Evolutionary conservation across 2,797 vertebrate species (phyloP), one percentile per base, ranked within the genome.

Genomic region (Acomys russatus): DNA sequence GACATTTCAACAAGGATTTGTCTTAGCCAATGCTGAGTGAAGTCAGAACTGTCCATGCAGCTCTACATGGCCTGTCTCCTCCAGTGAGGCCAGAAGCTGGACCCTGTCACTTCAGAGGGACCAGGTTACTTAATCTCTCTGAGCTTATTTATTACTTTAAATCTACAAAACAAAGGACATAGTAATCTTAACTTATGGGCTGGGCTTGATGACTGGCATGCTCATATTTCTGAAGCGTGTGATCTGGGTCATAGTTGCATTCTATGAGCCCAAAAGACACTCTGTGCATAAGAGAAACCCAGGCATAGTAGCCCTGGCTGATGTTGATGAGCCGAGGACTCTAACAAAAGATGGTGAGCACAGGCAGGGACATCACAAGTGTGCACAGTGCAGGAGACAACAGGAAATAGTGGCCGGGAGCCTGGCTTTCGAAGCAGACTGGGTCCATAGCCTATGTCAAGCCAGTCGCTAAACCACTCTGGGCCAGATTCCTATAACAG

Each of bases 71-170:
- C 77, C 15, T 59, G 28, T 66, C 15, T 92, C 73, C 5, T 28
- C 61, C 94, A 71, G 14, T 2, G 15, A 33, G 74, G 54, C 25
- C 59, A 54, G 83, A 95, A 93, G 49, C n/a, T 59, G n/a, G 38
- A 76, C 10, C 9, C 3, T 73, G 38, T 88, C 35, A 59, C 77
- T 18, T 84, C 56, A 25, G 14, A 49, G 73, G 28, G 63, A 68
- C 30, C 35, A 74, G 77, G 28, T 77, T 68, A 90, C 49, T 94
- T 93, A 59, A 44, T 86, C 23, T 83, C 9, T 88, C 70, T 79
- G 17, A 73, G 49, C 38, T 30, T 79, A 3, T 18, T 78, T 76
- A 23, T 71, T 83, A 33, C 63, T 86, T 20, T 89, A n/a, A 77
- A 73, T 63, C 61, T 63, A 76, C 56, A 59, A 83, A 64, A 74